Evolutionary conservation across 2,113 vertebrate species (phyloP).

Genomic region (human (Homo sapiens)): DNA sequence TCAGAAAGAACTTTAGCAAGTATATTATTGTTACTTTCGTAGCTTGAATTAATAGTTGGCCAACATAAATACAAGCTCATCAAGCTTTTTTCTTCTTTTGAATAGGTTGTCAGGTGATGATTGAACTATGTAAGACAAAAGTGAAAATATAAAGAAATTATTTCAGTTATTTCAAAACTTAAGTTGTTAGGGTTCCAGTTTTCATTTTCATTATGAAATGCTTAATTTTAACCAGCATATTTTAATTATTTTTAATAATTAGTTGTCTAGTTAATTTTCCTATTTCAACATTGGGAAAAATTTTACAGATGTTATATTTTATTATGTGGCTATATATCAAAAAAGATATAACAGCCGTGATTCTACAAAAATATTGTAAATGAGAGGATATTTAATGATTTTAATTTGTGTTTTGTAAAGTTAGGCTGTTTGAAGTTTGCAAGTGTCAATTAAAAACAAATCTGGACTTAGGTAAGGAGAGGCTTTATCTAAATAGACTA

Average conservation of each 20-base stretch:
- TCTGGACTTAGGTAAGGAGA: not conserved
- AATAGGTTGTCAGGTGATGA: not conserved
- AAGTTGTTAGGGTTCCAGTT: constrained; percentile 20
- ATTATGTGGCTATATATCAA: not conserved
- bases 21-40: constrained; percentile 3
- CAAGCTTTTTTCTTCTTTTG: not conserved
- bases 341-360: constrained; percentile 9
- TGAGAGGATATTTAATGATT: not conserved
- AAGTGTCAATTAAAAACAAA: not conserved
- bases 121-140: not conserved
- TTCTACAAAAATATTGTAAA: constrained; percentile 3
- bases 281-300: constrained; percentile 9
- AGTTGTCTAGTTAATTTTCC: not conserved
- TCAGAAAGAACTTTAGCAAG: not conserved
- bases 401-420: constrained; percentile 43
- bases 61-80: not conserved
- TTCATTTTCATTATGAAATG: constrained; percentile 45
- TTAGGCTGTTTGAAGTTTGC: not conserved
- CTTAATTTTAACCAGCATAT: not conserved
- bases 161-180: constrained; percentile 26
- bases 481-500: not conserved
- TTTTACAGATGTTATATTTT: constrained; percentile 22
- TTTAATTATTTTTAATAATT: constrained; percentile 52
- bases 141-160: constrained; percentile 21
- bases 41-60: not conserved